Conservation (phyloP, 2,797 vertebrate species). For the Smutsia temminckii region DNA sequence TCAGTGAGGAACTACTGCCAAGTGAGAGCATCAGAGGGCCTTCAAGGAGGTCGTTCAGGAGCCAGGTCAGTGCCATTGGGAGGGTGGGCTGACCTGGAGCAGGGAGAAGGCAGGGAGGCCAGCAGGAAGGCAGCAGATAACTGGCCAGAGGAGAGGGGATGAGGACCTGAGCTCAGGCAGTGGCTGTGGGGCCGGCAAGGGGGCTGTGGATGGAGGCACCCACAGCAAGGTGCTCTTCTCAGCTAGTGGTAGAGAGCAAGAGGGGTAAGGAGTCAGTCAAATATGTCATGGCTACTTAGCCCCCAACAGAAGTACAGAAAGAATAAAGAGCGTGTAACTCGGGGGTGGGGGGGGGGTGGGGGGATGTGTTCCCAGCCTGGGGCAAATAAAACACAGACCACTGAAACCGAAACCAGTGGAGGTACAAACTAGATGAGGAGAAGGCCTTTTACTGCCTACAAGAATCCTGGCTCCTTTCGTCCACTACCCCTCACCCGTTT, state of each 20-base stretch:
- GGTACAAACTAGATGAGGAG: no score
- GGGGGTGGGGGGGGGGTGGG: no score
- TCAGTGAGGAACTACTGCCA: not conserved
- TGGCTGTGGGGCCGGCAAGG: not conserved
- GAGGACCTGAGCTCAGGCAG: not conserved
- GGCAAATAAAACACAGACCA: no score
- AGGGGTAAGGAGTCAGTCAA: not conserved
- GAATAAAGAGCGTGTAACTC: not conserved
- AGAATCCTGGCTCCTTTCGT: no score
- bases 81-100: not conserved
- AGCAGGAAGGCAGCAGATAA: not conserved
- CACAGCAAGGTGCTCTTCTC: not conserved
- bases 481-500: no score
- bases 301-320: not conserved
- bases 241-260: not conserved
- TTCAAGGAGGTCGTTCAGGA: not conserved
- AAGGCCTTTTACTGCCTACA: no score
- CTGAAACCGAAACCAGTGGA: no score
- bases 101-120: no score
- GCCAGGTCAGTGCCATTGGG: not conserved
- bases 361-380: no score
- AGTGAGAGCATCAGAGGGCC: not conserved
- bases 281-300: not conserved
- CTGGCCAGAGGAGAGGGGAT: not conserved
- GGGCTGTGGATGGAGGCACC: not conserved